Evolutionary conservation across 2,888 invertebrate species (phyloP).

Genomic region (Margaritifera margaritifera): DNA sequence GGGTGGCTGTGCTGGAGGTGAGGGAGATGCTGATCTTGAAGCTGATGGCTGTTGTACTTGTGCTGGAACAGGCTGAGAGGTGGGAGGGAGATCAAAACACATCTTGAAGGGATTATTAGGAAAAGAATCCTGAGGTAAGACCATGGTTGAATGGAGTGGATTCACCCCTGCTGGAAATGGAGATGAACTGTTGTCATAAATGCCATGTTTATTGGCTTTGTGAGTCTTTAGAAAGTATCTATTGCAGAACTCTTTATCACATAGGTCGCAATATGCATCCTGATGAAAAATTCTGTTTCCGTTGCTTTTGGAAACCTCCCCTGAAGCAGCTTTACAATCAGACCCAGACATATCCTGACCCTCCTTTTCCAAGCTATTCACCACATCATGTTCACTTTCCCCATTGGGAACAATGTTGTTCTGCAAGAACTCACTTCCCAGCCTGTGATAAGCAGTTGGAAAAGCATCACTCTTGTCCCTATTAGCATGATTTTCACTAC

Average conservation of each 20-base stretch:
- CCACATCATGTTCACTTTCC: constrained; percentile 41
- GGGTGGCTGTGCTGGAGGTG: constrained; percentile 46
- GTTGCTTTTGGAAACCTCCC: constrained; percentile 14
- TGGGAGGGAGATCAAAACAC: constrained; percentile 32
- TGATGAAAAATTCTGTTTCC: constrained; percentile 86
- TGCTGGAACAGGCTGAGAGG: neutral
- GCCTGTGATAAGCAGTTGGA: constrained; percentile 81
- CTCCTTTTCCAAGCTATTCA: constrained; percentile 38
- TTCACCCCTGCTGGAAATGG: constrained; percentile 49
- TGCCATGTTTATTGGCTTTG: constrained; percentile 97
- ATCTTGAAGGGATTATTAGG: constrained; percentile 33
- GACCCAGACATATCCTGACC: constrained; percentile 34
- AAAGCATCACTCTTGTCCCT: constrained; percentile 38
- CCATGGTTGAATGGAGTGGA: constrained; percentile 45
- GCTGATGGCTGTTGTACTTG: constrained; percentile 29
- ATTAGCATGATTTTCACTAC: too few relatives aligned
- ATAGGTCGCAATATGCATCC: constrained; percentile 96
- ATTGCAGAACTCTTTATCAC: constrained; percentile 99
- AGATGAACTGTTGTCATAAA: constrained; percentile 73
- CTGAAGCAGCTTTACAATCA: constrained; percentile 29
- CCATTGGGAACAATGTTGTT: constrained; percentile 53
- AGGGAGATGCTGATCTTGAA: constrained; percentile 34
- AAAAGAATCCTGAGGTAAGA: constrained; percentile 52
- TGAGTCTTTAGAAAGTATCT: constrained; percentile 98
- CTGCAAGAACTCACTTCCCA: constrained; percentile 83